Evolutionary conservation across 2,113 vertebrate genomes (phyloP), one percentile per base, ranked within the genome.

Genomic region (Brachyhypopomus occidentalis): DNA sequence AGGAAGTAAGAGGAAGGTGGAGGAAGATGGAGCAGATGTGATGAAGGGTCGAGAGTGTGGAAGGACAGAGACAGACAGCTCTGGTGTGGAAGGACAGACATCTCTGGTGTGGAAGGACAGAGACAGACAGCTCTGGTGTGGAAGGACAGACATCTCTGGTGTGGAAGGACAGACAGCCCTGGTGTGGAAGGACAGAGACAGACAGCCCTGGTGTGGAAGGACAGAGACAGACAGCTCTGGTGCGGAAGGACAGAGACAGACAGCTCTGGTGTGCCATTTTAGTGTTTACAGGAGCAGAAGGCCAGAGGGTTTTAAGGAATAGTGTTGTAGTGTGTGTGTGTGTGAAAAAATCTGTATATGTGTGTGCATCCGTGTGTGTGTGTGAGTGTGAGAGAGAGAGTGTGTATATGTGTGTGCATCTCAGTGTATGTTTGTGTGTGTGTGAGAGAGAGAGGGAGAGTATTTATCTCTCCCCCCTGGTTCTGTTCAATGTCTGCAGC

Each of bases 401-500:
- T 36, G 72, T 36, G 12, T 34, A 30, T 69, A 23, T 20, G 55
- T 9, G 23, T 36, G 62, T 27, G 60, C 34, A 20, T 66, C 25
- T 52, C 41, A n/a, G 58, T 60, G 58, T 60, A 20, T 60, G 58
- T 60, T 14, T 60, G 58, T 60, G 58, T 60, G n/a, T 52, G 45
- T 72, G 56, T 60, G n/a, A n/a, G n/a, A n/a, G n/a, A n/a, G n/a
- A n/a, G n/a, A n/a, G n/a, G n/a, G 52, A 59, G 25, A 38, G 48
- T 19, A 34, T 45, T 4, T 2, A 17, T 72, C 56, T 67, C 17
- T 56, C 38, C 79, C 76, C 59, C 58, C 55, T 16, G 20, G 58
- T 34, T 82, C 84, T 85, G 84, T 27, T 86, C 52, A 79, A 27
- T 82, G 85, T 86, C 79, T 45, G n/a, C 66, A 22, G 30, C 48